Evolutionary conservation across 2,113 vertebrate genomes (phyloP).

Genomic region (Amphiprion percula): DNA sequence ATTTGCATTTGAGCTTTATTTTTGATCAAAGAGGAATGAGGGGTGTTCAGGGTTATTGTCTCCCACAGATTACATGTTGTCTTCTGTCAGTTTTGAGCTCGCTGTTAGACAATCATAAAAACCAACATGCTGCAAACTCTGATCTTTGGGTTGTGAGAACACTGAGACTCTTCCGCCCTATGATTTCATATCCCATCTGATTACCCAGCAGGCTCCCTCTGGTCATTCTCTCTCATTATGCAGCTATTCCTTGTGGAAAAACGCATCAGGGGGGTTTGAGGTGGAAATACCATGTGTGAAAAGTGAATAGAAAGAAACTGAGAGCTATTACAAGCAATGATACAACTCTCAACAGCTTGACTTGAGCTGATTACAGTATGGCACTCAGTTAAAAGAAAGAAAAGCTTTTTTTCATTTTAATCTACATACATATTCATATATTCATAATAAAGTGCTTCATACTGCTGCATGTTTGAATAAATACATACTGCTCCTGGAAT

Average conservation of each 20-base stretch:
- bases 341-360: not conserved
- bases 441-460: not conserved
- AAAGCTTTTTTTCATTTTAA: not conserved
- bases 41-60: not conserved
- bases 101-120: not conserved
- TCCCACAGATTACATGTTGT: not conserved
- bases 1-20: constrained; percentile 1
- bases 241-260: not conserved
- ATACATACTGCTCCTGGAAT: constrained; percentile 1
- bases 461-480: constrained; percentile 8
- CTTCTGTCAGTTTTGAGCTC: not conserved
- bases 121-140: not conserved
- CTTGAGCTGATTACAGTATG: not conserved
- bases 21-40: not conserved
- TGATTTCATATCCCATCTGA: not conserved
- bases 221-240: not conserved
- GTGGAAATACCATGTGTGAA: constrained; percentile 3
- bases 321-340: not conserved
- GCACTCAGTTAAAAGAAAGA: too few species aligned
- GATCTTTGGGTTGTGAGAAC: not conserved
- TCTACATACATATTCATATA: not conserved
- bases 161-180: not conserved
- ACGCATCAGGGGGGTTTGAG: not conserved
- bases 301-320: not conserved
- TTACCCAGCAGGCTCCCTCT: constrained; percentile 2